Percentiles rank a stretch among this genome's conserved stretches.
Evolutionary conservation across 2,888 invertebrate species (phyloP).

Genomic region (Xestia ashworthii): DNA sequence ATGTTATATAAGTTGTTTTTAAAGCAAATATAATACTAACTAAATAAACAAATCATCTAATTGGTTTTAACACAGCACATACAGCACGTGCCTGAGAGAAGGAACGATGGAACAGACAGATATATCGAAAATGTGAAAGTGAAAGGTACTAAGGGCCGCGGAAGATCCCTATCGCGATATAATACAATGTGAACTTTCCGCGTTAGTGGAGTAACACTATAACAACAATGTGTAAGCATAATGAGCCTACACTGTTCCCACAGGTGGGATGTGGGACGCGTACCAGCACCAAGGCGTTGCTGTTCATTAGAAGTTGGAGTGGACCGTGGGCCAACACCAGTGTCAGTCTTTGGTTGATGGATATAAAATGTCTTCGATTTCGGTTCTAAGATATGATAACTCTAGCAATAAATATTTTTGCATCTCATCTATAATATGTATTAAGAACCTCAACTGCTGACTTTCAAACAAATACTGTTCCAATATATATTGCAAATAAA

Average conservation of each 20-base stretch:
- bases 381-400: background rate
- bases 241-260: background rate
- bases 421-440: background rate
- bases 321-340: background rate
- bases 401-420: background rate
- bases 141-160: conserved; percentile 44
- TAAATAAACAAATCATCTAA: background rate
- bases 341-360: background rate
- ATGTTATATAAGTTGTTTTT: too few relatives aligned
- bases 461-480: background rate
- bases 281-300: too few relatives aligned
- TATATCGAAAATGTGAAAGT: conserved; percentile 53
- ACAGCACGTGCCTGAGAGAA: background rate
- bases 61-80: background rate
- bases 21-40: background rate
- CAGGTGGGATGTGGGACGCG: background rate
- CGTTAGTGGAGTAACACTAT: background rate
- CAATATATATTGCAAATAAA: background rate
- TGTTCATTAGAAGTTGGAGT: background rate
- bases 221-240: background rate
- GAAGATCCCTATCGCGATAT: conserved; percentile 35
- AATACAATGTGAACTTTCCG: conserved; percentile 42
- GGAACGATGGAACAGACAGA: conserved; percentile 14
- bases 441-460: background rate
- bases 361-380: background rate